Base-by-base conservation (phyloP, 2,797 vertebrate genomes). In the Geotrypetes seraphini region DNA sequence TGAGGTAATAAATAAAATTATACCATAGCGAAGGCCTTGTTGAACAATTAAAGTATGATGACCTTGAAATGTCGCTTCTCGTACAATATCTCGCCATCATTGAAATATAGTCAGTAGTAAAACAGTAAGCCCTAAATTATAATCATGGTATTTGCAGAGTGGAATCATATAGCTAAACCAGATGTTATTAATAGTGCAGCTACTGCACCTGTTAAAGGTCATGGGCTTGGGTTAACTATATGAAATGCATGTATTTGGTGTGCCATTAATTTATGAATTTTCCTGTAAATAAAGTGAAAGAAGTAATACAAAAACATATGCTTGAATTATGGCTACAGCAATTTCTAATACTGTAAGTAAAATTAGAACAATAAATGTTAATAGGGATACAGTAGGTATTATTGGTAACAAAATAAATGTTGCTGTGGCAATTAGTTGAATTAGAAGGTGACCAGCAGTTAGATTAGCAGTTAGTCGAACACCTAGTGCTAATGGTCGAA, bases 61-160 rank as follows among this genome's bases (percentile, higher is more conserved):
- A 0, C 22, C 28, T 31, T 50, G 47, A 25, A 43, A 44, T 0
- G 19, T 52, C 1, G 25, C 5, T 16, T 69, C 26, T 8, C 36
- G 25, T 0, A 47, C 0, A 0, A 43, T 10, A 0, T 55, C 41
- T 0, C 15, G n/a, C 28, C 42, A 57, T 36, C 44, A 30, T 14
- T 36, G 27, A 0, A 20, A 2, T 0, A 30, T 26, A 0, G 42
- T 35, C 0, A 57, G 5, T 0, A 1, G 0, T 0, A 19, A 29
- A 0, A 5, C 7, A 0, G 17, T 0, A 0, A 57, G 1, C 0
- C 20, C 26, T 0, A 25, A 0, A 0, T 1, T 1, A 50, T 2
- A 0, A 43, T 14, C 0, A 1, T 0, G 0, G 1, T 1, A 0
- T 10, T 7, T 0, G 40, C 28, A 0, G 14, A 1, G 3, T 65